A percentile compares a stretch with the other conserved stretches of the same genome.
phyloP scores from a whole-genome alignment of 1,140 invertebrate genomes.

The Dreissena rostriformis region DNA sequence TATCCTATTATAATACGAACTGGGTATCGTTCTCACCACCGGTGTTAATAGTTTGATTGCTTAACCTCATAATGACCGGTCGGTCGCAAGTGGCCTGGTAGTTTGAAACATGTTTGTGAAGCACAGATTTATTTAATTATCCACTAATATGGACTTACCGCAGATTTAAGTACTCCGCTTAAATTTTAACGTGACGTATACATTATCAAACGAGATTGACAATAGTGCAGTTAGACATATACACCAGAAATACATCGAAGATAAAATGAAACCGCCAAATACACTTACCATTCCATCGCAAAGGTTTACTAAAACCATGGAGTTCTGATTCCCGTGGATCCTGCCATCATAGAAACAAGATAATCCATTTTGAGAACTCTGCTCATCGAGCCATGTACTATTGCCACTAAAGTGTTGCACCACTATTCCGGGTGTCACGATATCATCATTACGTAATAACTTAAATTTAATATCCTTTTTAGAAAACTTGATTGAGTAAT shows the following conservation, averaged over 20 bases:
- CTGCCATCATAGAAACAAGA: slow-evolving; percentile 48
- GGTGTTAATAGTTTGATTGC: neutral
- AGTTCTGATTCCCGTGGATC: slow-evolving; percentile 12
- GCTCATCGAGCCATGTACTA: slow-evolving; percentile 44
- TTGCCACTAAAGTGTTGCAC: slow-evolving; percentile 54
- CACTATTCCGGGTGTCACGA: slow-evolving; percentile 21
- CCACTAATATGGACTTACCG: too few relatives aligned
- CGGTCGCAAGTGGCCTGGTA: neutral
- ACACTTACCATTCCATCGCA: slow-evolving; percentile 56
- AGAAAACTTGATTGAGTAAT: slow-evolving; percentile 46
- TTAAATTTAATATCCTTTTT: slow-evolving; percentile 41
- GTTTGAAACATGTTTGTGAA: too few relatives aligned
- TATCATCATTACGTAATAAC: slow-evolving; percentile 36
- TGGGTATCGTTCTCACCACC: too few relatives aligned
- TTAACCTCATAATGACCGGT: slow-evolving; percentile 5
- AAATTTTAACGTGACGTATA: too few relatives aligned
- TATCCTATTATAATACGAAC: too few relatives aligned
- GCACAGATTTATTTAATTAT: too few relatives aligned
- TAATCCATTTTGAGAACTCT: slow-evolving; percentile 8
- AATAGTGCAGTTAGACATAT: too few relatives aligned
- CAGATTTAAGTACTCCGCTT: too few relatives aligned
- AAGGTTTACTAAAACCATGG: slow-evolving; percentile 36
- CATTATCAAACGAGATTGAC: too few relatives aligned
- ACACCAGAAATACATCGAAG: too few relatives aligned
- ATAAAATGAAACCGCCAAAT: neutral